Evolutionary conservation across 2,888 invertebrate genomes (phyloP).

Genomic region (Panopea generosa): DNA sequence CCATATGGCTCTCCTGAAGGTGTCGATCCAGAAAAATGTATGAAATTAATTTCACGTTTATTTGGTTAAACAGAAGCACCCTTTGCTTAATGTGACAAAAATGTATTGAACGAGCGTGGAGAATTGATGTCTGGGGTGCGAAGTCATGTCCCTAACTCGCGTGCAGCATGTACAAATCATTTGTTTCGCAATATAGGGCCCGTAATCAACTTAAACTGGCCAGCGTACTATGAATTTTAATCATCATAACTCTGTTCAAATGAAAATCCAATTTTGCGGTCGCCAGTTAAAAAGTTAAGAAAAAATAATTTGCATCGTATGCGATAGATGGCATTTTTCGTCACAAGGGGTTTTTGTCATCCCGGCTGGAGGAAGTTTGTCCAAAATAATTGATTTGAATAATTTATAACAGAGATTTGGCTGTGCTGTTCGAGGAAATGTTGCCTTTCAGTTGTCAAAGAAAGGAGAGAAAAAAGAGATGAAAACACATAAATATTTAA

Average conservation of each 20-base stretch:
- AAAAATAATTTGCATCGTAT: too few relatives aligned
- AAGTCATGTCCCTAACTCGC: not conserved
- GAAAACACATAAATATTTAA: not conserved
- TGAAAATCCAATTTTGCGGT: too few relatives aligned
- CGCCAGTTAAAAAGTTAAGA: too few relatives aligned
- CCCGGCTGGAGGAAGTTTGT: conserved; percentile 26
- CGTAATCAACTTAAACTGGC: too few relatives aligned
- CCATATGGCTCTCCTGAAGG: conserved; percentile 12
- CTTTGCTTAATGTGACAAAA: conserved; percentile 5
- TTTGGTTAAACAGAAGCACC: conserved; percentile 12
- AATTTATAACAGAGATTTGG: not conserved
- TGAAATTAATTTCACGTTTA: conserved; percentile 8
- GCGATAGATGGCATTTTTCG: too few relatives aligned
- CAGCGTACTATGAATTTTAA: too few relatives aligned
- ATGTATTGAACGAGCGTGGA: conserved; percentile 1
- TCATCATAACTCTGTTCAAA: too few relatives aligned
- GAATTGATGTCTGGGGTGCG: not conserved
- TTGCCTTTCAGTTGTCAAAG: conserved; percentile 4
- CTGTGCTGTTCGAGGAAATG: not conserved
- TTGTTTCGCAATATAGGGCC: not conserved
- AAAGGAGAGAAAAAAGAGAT: not conserved
- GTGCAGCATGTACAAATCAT: conserved; percentile 4
- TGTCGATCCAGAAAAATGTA: conserved; percentile 10
- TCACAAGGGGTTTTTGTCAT: conserved; percentile 20
- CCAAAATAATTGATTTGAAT: conserved; percentile 31